Evolutionary conservation across 2,888 invertebrate species (phyloP).

Genomic region (Eugnorisma glareosa): DNA sequence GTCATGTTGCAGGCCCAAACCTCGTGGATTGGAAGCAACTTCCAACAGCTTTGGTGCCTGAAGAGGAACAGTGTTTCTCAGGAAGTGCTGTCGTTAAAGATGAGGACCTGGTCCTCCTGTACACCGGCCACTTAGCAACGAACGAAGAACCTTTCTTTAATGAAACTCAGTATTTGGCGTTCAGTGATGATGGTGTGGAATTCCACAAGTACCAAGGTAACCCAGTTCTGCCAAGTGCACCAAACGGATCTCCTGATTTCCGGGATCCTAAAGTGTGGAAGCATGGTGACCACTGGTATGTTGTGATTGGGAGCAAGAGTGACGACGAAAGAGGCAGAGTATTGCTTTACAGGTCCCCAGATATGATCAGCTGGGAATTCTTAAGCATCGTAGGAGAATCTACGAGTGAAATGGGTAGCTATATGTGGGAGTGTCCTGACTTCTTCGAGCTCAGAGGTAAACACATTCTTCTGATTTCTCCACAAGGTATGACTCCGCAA

Average conservation of each 20-base stretch:
- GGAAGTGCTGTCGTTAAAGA: constrained; percentile 85
- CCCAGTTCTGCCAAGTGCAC: constrained; percentile 81
- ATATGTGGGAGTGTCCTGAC: constrained; percentile 90
- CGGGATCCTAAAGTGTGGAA: constrained; percentile 89
- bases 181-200: constrained; percentile 82
- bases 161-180: constrained; percentile 84
- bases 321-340: constrained; percentile 80
- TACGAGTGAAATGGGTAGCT: constrained; percentile 78
- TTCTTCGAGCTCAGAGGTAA: constrained; percentile 87
- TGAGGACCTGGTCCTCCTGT: constrained; percentile 81
- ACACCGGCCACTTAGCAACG: constrained; percentile 78
- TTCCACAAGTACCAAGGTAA: constrained; percentile 85
- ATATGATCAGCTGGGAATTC: constrained; percentile 84
- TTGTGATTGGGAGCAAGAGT: constrained; percentile 84
- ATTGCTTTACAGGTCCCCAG: constrained; percentile 83
- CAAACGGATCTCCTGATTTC: constrained; percentile 84
- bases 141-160: constrained; percentile 78
- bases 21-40: constrained; percentile 87
- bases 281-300: constrained; percentile 84
- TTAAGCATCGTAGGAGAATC: constrained; percentile 82
- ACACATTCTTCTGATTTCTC: constrained; percentile 84
- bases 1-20: constrained; percentile 86
- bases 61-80: constrained; percentile 85
- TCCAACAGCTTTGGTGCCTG: constrained; percentile 88
- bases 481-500: constrained; percentile 82